A percentile compares a stretch with the other conserved stretches of the same genome.
Conservation (phyloP, 2,113 vertebrate genomes). For the Xyliphius kryptos region DNA sequence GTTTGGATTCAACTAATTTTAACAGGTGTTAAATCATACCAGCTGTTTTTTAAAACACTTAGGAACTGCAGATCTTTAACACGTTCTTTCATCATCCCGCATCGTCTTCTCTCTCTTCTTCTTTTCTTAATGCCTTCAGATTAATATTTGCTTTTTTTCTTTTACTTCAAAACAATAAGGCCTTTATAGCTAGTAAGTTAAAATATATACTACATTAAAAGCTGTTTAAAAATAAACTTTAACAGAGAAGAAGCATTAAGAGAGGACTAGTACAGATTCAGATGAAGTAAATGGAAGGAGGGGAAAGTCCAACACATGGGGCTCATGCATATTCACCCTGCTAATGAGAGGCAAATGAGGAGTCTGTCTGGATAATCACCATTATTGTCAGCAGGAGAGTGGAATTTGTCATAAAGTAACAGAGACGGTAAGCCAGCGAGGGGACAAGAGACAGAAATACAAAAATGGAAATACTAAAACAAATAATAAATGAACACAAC, state of each 20-base stretch:
- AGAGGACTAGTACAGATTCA: constrained; percentile 11
- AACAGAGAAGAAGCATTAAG: background rate
- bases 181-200: no score
- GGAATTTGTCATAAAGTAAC: constrained; percentile 17
- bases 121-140: background rate
- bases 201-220: no score
- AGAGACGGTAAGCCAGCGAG: background rate
- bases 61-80: constrained; percentile 17
- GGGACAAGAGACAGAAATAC: background rate
- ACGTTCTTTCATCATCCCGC: constrained; percentile 21
- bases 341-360: constrained; percentile 43
- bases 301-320: constrained; percentile 38
- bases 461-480: background rate
- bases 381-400: constrained; percentile 37
- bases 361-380: constrained; percentile 42
- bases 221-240: no score
- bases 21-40: constrained; percentile 13
- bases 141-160: background rate
- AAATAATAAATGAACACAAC: no score
- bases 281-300: constrained; percentile 2
- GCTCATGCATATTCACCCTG: constrained; percentile 42
- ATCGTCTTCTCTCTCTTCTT: background rate
- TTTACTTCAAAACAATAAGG: no score
- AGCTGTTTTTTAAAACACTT: background rate
- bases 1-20: no score